phyloP scores from a whole-genome alignment of 2,113 vertebrate genomes.

The Neoarius graeffei region DNA sequence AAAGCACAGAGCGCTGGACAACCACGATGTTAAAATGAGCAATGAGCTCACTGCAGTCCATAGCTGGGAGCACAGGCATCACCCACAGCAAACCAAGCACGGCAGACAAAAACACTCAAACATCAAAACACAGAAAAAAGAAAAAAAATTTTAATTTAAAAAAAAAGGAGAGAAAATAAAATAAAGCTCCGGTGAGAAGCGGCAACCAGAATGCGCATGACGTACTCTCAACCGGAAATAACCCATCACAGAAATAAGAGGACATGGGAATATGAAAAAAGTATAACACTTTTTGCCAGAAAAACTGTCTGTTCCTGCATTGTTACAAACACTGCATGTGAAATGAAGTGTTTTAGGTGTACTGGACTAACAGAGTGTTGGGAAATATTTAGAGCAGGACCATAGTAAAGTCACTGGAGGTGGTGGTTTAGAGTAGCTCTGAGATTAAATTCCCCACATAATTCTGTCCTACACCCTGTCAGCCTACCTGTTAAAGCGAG shows the following conservation, averaged over 20 bases:
- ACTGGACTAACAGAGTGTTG: background rate
- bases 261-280: background rate
- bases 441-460: background rate
- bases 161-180: too few species aligned
- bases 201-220: too few species aligned
- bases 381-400: background rate
- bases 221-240: background rate
- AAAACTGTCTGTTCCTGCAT: background rate
- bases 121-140: too few species aligned
- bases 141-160: too few species aligned
- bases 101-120: too few species aligned
- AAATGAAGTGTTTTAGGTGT: background rate
- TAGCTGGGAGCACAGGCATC: too few species aligned
- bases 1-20: too few species aligned
- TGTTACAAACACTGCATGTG: background rate
- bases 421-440: background rate
- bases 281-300: background rate
- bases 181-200: too few species aligned
- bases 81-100: too few species aligned
- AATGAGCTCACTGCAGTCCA: too few species aligned
- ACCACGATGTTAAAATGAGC: too few species aligned
- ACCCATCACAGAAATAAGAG: background rate
- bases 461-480: background rate
- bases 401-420: background rate
- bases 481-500: constrained; percentile 85